Percentiles rank a stretch among this genome's conserved stretches.
Conservation (phyloP, 2,888 invertebrate genomes). For the Diadegma fenestrale region DNA sequence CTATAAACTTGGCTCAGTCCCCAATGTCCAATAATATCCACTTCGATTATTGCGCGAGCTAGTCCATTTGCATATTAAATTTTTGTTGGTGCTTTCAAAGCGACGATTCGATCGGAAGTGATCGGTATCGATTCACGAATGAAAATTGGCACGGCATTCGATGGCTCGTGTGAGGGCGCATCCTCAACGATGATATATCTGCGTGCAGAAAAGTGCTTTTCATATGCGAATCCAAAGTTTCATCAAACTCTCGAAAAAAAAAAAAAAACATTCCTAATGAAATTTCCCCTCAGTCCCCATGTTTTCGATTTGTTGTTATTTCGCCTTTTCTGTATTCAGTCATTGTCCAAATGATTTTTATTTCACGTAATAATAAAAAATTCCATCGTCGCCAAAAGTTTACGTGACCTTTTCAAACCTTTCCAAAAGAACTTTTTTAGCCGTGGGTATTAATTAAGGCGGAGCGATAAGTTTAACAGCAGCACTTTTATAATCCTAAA, state of each 20-base stretch:
- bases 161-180: not conserved
- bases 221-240: not conserved
- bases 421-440: too few relatives aligned
- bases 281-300: not conserved
- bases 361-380: too few relatives aligned
- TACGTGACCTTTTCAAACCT: too few relatives aligned
- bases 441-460: too few relatives aligned
- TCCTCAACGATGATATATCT: not conserved
- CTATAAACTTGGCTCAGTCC: conserved; percentile 10
- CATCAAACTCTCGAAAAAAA: not conserved
- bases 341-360: too few relatives aligned
- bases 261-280: not conserved
- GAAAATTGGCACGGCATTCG: conserved; percentile 57
- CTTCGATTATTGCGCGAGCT: not conserved
- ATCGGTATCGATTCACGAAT: conserved; percentile 48
- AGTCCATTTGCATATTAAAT: conserved; percentile 60
- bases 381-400: too few relatives aligned
- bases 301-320: not conserved
- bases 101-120: conserved; percentile 38
- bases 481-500: too few relatives aligned
- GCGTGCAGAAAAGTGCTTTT: not conserved
- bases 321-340: too few relatives aligned
- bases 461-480: too few relatives aligned
- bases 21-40: not conserved
- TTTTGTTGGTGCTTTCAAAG: conserved; percentile 52